Evolutionary conservation across 2,113 vertebrate genomes (phyloP), one percentile per base, ranked within the genome.

Genomic region (Platanista minor): DNA sequence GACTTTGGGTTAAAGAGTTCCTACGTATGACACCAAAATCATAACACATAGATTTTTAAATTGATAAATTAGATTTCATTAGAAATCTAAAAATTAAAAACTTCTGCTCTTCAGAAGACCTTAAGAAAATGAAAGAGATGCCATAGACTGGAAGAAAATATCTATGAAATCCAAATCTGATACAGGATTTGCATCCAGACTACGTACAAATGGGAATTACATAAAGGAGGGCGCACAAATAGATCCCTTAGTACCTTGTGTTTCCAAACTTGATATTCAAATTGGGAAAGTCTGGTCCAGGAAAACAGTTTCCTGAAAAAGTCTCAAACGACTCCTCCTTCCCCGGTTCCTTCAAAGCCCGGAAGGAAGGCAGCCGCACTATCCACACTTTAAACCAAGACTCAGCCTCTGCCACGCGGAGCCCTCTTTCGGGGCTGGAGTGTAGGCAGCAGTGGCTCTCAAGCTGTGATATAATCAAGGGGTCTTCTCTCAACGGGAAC

Each of bases 401-500:
- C 41, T 46, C 25, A 2, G 77, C 52, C 46, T 36, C 78, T 46
- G 67, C 39, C 49, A 5, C 25, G 5, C 1, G 7, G 7, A 66
- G 78, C 41, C 78, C 39, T 8, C 5, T 23, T 15, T 6, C 2
- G 41, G 20, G 64, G 41, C 77, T 29, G 87, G 18, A 41, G 21
- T 6, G 87, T 94, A 90, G 5, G 0, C 96, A 93, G 87, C n/a
- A 85, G 95, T 87, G 64, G 59, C 90, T 71, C 84, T 82, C 87
- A 67, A 86, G 91, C 93, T 84, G 20, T 2, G 71, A 82, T 95
- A 87, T 80, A 93, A 95, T 81, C 33, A 82, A 49, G 93, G 95
- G 87, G 97, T 91, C 92, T 97, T 88, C 88, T 97, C 97, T 96
- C 91, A 82, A 95, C 86, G 77, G 90, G 95, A 80, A 94, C 93